Base-by-base conservation (phyloP, 2,888 invertebrate genomes). In the Drosophila birchii region DNA sequence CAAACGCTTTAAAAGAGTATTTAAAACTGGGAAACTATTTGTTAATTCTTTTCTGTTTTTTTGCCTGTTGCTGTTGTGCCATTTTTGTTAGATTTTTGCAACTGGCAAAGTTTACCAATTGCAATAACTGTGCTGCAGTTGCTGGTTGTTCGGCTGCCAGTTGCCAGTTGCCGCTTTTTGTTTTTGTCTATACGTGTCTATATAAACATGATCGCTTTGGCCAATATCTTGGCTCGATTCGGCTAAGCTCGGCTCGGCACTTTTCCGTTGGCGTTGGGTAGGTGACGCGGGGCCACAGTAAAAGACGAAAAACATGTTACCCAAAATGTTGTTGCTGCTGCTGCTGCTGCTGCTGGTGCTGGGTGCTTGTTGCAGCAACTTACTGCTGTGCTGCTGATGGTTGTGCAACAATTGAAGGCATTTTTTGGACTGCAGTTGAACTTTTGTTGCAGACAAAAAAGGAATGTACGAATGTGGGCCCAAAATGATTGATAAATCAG, bases 131-230 rank as follows among this genome's bases (percentile, higher is more conserved):
- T 26, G 26, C 26, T 26, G 26, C 26, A 26, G 26, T 26, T 26
- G 26, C 26, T 26, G 26, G 26, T 26, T 26, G 26, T 26, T 26
- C 26, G 26, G 26, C 5, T 26, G 26, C 5, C 26, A 26, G 51
- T 51, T 51, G 51, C 34, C 34, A n/a, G 51, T 51, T 51, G 51
- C 51, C 23, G 41, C 63, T 32, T 59, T 66, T 45, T 74, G 36
- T 34, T 38, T 38, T 63, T 75, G 53, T 72, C 70, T 73, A 53
- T 82, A 66, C 86, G 71, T 86, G 83, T 86, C 81, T 81, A 70
- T 64, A 82, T 83, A 86, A 80, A 87, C 87, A 86, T 86, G 80
- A 87, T 81, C 68, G 80, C 80, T 87, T 87, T 86, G 85, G 81
- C 85, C 85, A 89, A 89, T 87, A 88, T 85, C 51, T 73, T 81